Evolutionary conservation across 2,888 invertebrate species (phyloP), one percentile per base, ranked within the genome.

Genomic region (Eupithecia pulchellata): DNA sequence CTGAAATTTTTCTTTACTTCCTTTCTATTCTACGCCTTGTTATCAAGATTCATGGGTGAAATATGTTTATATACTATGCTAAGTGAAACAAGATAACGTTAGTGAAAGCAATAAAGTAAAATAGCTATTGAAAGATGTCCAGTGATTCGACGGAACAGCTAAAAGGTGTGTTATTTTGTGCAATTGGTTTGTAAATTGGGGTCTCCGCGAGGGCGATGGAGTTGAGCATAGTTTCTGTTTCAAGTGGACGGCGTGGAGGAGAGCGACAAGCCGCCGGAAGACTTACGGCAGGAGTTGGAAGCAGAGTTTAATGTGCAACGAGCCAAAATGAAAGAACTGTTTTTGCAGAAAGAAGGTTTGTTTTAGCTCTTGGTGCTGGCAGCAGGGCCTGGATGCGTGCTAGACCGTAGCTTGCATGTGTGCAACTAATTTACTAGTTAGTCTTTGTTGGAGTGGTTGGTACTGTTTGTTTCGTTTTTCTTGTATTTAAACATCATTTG

Each of bases 301-400:
- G 97, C 96, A 79, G 98, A 98, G 88, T 99, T 98, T 94, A 97
- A 98, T 86, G 93, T 96, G 74, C 98, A 99, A 89, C 95, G 99
- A 81, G 99, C 98, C 52, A 97, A 97, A 95, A 96, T 99, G 95
- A 98, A 98, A 95, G 98, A 98, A 83, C 92, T 99, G 71, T 99
- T 97, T 93, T 95, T 98, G 82, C 98, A 98, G 89, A 99, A 98
- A 95, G 99, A 99, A 97, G 97, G 98, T 97, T 94, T 85, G 90
- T 89, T 84, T 75, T 74, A 61, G 75, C 71, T 75, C 73, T 76
- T 73, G 77, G 76, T 75, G 70, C 61, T 65, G 78, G 77, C 65
- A 60, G 47, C 70, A 73, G 76, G 78, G 78, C 77, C 67, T 80
- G 75, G 74, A 76, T 79, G 72, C 58, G 71, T 71, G 68, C 68